phyloP scores from a whole-genome alignment of 2,113 vertebrate species.

The Serinus canaria region DNA sequence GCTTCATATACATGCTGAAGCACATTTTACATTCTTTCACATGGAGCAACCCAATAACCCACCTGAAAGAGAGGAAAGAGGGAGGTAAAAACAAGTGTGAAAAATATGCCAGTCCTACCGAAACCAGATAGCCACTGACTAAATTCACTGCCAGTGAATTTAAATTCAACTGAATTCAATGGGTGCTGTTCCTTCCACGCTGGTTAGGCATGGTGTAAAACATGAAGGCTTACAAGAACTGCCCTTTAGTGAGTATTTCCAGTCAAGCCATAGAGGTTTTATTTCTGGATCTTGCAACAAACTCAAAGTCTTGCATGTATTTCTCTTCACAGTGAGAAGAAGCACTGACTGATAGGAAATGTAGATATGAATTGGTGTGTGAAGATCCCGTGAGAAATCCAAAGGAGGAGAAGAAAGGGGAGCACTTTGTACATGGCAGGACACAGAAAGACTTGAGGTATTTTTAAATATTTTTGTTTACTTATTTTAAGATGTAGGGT shows the following conservation, averaged over 20 bases:
- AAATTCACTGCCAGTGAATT: background rate
- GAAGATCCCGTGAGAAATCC: background rate
- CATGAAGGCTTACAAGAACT: background rate
- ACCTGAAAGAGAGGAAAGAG: background rate
- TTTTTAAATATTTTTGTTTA: background rate
- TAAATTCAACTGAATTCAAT: background rate
- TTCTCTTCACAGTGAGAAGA: background rate
- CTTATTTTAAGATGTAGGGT: background rate
- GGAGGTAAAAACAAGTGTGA: background rate
- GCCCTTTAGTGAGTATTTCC: background rate
- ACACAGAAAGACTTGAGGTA: background rate
- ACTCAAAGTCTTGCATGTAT: background rate
- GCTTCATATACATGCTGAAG: conserved; percentile 20
- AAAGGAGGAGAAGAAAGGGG: background rate
- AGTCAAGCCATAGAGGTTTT: background rate
- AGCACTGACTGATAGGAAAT: background rate
- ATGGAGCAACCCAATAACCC: background rate
- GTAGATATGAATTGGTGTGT: background rate
- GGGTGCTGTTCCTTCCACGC: background rate
- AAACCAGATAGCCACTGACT: background rate
- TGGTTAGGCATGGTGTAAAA: background rate
- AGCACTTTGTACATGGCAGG: accelerated
- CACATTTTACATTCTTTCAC: background rate
- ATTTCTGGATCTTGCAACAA: background rate
- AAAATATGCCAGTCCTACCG: background rate